phyloP scores from a whole-genome alignment of 2,797 vertebrate genomes.

The Sebastes oblongus region DNA sequence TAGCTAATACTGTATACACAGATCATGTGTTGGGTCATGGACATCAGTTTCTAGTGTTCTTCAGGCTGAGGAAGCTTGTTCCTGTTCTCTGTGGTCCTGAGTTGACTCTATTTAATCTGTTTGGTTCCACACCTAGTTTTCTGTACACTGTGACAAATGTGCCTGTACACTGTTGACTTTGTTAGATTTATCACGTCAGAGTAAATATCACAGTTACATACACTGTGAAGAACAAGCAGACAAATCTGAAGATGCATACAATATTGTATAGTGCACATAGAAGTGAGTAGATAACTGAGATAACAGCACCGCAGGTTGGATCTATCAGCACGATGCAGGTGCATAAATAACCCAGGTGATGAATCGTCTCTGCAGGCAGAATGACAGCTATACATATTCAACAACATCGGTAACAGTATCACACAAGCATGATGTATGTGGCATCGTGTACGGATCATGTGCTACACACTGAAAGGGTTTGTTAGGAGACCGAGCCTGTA shows the following conservation, averaged over 20 bases:
- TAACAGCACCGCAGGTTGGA: background rate
- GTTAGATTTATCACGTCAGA: background rate
- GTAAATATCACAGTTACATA: background rate
- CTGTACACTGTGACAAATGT: background rate
- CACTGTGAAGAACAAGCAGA: background rate
- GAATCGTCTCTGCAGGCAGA: background rate
- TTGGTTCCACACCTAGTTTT: background rate
- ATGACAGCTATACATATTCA: conserved; percentile 13
- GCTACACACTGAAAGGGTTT: background rate
- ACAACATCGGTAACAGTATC: background rate
- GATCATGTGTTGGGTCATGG: background rate
- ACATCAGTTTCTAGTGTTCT: background rate
- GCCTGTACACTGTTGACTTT: background rate
- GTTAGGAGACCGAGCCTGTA: background rate
- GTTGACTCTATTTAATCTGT: background rate
- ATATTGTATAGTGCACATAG: background rate
- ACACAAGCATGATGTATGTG: background rate
- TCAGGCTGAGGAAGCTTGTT: background rate
- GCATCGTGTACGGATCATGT: background rate
- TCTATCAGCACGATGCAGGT: background rate
- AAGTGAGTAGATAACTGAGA: background rate
- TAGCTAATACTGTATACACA: background rate
- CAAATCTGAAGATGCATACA: background rate
- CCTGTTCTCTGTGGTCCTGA: background rate
- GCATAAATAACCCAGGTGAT: conserved; percentile 3